Evolutionary conservation across 2,113 vertebrate genomes (phyloP), one percentile per base, ranked within the genome.

Genomic region (Agapornis roseicollis): DNA sequence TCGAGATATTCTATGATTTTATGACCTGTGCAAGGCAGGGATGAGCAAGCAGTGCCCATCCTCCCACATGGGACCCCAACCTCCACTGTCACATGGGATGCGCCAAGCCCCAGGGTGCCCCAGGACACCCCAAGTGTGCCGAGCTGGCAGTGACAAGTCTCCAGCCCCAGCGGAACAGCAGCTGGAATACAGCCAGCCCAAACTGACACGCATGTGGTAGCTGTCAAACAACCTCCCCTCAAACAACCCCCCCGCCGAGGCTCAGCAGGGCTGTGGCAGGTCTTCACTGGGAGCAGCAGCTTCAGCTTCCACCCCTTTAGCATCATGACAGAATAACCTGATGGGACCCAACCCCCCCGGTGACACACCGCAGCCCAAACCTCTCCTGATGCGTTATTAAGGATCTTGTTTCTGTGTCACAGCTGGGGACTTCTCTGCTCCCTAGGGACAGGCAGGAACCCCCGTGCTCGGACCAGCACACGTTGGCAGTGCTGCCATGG

Each of bases 321-420:
- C 37, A 81, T 31, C 56, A 10, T 2, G 10, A 2, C 20, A 35
- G 15, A 17, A 37, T 18, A 44, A 89, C 63, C 9, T 2, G 7
- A 18, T 4, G 24, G 33, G 42, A 85, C 15, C 5, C 44, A 88
- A 13, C 12, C 28, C 24, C n/a, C 6, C 41, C 0, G 1, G n/a
- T 2, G 4, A 63, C 2, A 1, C 31, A 37, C 58, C 0, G 0
- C 0, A 9, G 23, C 7, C 24, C 55, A 84, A 78, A 91, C 10
- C 29, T 42, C 2, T 4, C 13, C 23, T 0, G 0, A 7, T 25
- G 39, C 46, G 49, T 66, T 41, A 56, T 0, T 0, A 41, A 31
- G 20, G 20, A n/a, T 29, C 42, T 55, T 1, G 1, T 22, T 23
- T 41, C 68, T 23, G 17, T 6, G 20, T 63, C 55, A 88, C 52